Evolutionary conservation across 53 echinoderm and acorn worm genomes (phyloP), one percentile per base, ranked within the genome.

Genomic region (Echinarachnius parma): DNA sequence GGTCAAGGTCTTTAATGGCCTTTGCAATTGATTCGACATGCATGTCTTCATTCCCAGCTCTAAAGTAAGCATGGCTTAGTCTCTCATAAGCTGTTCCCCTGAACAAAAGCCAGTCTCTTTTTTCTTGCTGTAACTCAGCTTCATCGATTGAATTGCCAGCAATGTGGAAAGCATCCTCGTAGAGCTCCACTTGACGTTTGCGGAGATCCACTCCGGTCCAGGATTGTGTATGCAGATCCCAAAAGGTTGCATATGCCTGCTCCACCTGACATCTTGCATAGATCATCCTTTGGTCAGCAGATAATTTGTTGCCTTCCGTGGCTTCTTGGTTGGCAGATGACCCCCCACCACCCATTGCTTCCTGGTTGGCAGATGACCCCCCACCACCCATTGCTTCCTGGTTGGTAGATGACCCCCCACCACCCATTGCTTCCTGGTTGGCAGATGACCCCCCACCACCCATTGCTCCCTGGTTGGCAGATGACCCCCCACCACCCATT

Each of bases 61-160:
- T 28, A 28, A 48, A 66, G 27, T 4, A 1, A 28, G 31, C 21
- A 48, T 66, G 66, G 18, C 30, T 46, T 16, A 66, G 66, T 31
- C 18, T 66, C 9, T 46, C 66, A 66, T 66, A 47, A 1, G 66
- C 48, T 13, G 46, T 28, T 16, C 46, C 66, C 16, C 46, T 66
- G 48, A n/a, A 66, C 2, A 66, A 21, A 66, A 66, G 66, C 66
- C 66, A 66, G 31, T 66, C 66, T 66, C 66, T 66, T 13, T 48
- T 66, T 16, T 66, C 66, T 18, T 46, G 7, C 24, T 42, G 39
- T 7, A 9, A 13, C 7, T 13, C 7, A 7, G 7, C 52, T 50
- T 10, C 13, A 4, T 4, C 20, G n/a, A 46, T 46, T 25, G n/a
- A n/a, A 46, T 46, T 31, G 14, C 47, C 48, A 28, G 66, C 66